Conservation (phyloP, 2,888 invertebrate species). For the Dolichomitus sp. region DNA sequence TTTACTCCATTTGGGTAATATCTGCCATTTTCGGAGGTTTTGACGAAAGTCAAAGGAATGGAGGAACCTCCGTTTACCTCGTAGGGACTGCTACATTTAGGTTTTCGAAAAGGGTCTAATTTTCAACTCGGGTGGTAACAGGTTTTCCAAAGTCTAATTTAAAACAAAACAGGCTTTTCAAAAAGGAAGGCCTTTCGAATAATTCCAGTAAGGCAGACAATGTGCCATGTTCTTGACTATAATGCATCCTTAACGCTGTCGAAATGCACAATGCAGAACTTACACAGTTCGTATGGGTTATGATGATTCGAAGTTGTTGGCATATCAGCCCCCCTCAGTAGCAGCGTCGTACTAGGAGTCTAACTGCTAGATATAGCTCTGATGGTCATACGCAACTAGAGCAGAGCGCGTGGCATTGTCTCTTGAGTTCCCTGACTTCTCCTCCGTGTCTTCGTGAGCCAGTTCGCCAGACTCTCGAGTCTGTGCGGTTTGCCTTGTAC, state of each 20-base stretch:
- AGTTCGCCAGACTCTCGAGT: slow-evolving; percentile 42
- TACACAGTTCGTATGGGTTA: neutral
- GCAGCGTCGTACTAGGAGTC: neutral
- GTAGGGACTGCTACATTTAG: too few species aligned
- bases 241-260: slow-evolving; percentile 21
- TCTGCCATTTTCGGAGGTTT: too few species aligned
- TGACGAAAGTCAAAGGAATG: too few species aligned
- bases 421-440: slow-evolving; percentile 5
- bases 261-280: neutral
- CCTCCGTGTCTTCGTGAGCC: slow-evolving; percentile 27
- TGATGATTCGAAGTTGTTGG: slow-evolving; percentile 35
- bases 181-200: neutral
- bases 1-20: too few species aligned
- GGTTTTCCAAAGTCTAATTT: too few species aligned
- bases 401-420: slow-evolving; percentile 22
- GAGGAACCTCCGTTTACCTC: too few species aligned
- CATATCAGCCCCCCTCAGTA: neutral
- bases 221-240: neutral
- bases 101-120: too few species aligned
- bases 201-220: neutral
- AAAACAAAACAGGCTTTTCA: too few species aligned
- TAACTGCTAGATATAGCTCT: neutral
- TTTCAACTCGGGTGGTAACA: too few species aligned
- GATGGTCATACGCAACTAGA: slow-evolving; percentile 15
- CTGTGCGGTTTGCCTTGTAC: slow-evolving; percentile 46